Base-by-base conservation (phyloP, 2,113 vertebrate genomes). In the Dromaius novaehollandiae region DNA sequence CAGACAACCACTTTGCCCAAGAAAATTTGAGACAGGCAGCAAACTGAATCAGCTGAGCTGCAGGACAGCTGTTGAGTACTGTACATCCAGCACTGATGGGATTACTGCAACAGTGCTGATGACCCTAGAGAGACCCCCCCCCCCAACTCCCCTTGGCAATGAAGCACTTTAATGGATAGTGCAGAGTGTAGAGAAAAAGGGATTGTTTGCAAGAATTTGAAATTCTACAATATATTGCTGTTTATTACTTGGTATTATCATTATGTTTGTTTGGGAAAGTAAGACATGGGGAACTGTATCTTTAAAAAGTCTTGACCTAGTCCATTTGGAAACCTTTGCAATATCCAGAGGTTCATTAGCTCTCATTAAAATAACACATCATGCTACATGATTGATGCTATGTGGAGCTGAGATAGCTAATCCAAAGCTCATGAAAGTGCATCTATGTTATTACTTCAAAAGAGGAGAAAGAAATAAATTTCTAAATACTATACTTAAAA, bases 391-490 rank as follows among this genome's bases (percentile, higher is more conserved):
- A 58, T 28, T 75, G 56, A 65, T 91, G 56, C 30, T 50, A 70
- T 0, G 0, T 69, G 34, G 40, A 90, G 50, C 55, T 64, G 79
- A 79, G 63, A 76, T 2, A 66, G 24, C 34, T 85, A 74, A 92
- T 78, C 82, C 75, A 88, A 91, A 95, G 16, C 18, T 40, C 63
- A 6, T 69, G 53, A 65, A 93, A 85, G 17, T 61, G 69, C 34
- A 40, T 82, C 61, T 76, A 50, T 18, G 4, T 66, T 56, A 71
- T 56, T 76, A 84, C 69, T 63, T 74, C 78, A 77, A 76, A 83
- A 79, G 58, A 85, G 44, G 30, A 69, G 48, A 89, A 90, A 87
- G 56, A 94, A 85, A 97, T 63, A 92, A 94, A 90, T 83, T 71
- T 91, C 91, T 80, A 82, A 94, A 73, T 88, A 70, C 34, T 55